phyloP scores from a whole-genome alignment of 2,797 vertebrate species.

The Taenioides sp. region DNA sequence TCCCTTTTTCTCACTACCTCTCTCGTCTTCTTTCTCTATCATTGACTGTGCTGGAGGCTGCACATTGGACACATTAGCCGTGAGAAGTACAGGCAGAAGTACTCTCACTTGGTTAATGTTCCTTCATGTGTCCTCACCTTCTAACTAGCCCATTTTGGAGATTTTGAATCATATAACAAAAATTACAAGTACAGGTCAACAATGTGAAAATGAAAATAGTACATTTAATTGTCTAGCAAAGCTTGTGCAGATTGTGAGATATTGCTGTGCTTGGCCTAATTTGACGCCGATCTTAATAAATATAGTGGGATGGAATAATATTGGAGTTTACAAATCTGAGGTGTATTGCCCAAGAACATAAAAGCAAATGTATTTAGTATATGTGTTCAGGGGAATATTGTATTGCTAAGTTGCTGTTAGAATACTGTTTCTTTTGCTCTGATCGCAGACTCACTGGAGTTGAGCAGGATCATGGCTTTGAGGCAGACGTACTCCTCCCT shows the following conservation, averaged over 20 bases:
- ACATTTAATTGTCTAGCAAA: background rate
- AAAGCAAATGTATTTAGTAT: background rate
- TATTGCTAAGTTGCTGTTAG: too few relatives aligned
- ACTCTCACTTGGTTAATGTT: background rate
- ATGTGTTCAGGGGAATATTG: too few relatives aligned
- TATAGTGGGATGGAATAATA: background rate
- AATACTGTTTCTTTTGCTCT: too few relatives aligned
- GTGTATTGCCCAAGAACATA: constrained; percentile 33
- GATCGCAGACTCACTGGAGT: constrained; percentile 88
- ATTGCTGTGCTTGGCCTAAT: constrained; percentile 9
- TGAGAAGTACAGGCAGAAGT: background rate
- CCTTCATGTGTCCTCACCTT: background rate
- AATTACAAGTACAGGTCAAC: background rate
- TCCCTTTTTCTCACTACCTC: background rate
- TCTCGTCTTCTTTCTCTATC: background rate
- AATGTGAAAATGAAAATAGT: background rate
- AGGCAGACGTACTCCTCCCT: constrained; percentile 96
- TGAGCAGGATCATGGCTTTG: constrained; percentile 98
- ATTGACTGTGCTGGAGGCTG: background rate
- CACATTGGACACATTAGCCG: background rate
- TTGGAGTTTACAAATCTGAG: too few relatives aligned
- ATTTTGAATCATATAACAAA: background rate
- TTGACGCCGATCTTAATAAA: background rate
- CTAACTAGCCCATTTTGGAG: background rate
- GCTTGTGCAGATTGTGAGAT: background rate